Evolutionary conservation across 1,140 invertebrate species (phyloP), one percentile per base, ranked within the genome.

Genomic region (Drosophila biarmipes): DNA sequence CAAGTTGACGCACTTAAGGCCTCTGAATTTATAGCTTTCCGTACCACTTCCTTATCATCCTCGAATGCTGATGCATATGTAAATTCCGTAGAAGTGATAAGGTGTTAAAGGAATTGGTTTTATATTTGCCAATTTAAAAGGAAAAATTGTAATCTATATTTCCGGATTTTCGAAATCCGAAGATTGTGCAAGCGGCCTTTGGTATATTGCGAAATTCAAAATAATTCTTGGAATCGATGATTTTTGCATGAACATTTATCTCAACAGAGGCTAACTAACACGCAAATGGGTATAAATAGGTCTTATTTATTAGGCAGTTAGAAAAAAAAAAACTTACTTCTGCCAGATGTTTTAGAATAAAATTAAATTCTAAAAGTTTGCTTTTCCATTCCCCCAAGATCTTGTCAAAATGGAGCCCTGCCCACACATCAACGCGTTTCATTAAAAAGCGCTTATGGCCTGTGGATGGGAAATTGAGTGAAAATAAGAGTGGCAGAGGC

Each of bases 391-490:
- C 38, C 64, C 34, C 73, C 5, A n/a, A 59, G 11, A 46, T 78
- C 73, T 86, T 85, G 81, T 86, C 63, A 48, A 49, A 48, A 31
- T 17, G 6, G 2, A 37, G 27, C n/a, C 34, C 6, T 31, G 42
- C 42, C 67, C 61, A 49, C 56, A 54, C 29, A 46, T 67, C 54
- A 64, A 66, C 63, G 82, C 62, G 54, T 87, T 86, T 87, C 69
- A 86, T 87, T 87, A 89, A 87, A 87, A 87, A 82, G 52, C 78
- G 81, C 82, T 75, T 72, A 78, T 67, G 48, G 49, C 17, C 38
- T 43, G 24, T 19, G 52, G 21, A 55, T 56, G 46, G 63, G 51
- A 52, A 61, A 24, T 27, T 7, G 38, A 48, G 2, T 11, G 24
- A 34, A 19, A 24, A 31, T 21, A 42, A 27, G 27, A 10, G 3